phyloP scores from a whole-genome alignment of 1,140 invertebrate species.

The Portunus trituberculatus region DNA sequence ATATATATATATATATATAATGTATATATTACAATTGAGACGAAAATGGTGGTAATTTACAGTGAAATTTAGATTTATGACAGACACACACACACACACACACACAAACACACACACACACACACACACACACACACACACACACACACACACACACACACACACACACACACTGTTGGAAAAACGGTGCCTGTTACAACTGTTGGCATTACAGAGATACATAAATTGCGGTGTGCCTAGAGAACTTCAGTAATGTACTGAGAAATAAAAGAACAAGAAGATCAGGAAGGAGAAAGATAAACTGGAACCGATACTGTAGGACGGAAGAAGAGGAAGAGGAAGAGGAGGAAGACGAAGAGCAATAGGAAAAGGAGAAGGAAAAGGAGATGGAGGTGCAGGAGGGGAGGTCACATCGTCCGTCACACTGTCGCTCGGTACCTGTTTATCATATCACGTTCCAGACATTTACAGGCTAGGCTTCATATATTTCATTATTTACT shows the following conservation, averaged over 20 bases:
- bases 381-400: background rate
- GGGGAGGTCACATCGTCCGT: background rate
- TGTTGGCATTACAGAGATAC: too few species aligned
- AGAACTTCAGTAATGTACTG: too few species aligned
- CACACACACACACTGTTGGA: background rate
- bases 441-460: background rate
- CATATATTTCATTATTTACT: background rate
- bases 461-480: background rate
- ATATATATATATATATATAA: background rate
- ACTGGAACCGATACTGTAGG: too few species aligned
- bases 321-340: too few species aligned
- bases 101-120: background rate
- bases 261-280: too few species aligned
- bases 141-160: slow-evolving; percentile 11
- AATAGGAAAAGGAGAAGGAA: background rate
- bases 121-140: background rate
- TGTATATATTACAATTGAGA: background rate
- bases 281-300: too few species aligned
- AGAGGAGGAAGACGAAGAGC: too few species aligned
- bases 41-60: too few species aligned
- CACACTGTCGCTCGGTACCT: background rate
- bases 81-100: too few species aligned
- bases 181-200: too few species aligned
- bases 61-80: too few species aligned
- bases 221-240: too few species aligned